Base-by-base conservation (phyloP, 2,888 invertebrate species). In the Drosophila planitibia region DNA sequence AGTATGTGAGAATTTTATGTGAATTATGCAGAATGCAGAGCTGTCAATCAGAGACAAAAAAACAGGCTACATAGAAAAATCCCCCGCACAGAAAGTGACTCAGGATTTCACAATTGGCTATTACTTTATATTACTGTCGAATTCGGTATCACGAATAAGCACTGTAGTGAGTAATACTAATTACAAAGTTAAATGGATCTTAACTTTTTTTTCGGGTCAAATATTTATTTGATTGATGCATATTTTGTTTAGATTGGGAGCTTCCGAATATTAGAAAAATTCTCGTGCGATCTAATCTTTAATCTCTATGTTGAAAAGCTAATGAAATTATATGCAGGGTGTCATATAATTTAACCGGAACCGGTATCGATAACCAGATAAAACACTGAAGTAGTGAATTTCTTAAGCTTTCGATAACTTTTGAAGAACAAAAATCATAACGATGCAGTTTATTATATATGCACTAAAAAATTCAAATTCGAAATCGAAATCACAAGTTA, bases 1-100 rank as follows among this genome's bases (percentile, higher is more conserved):
- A 30, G 4, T 35, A 58, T 44, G 44, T 22, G 14, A 22, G 14
- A 7, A 16, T 47, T 14, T 7, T 7, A 22, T 47, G 47, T 22
- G 14, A 58, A 54, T 68, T 44, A 44, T 44, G 30, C 14, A 28
- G 30, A 7, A 19, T 53, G 37, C 58, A 68, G 33, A 53, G 28
- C 53, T 28, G 28, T 37, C n/a, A 37, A 47, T 53, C 22, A 59
- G 39, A 59, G 47, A 37, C n/a, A 47, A 16, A 1, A 32, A 33
- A 52, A 35, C 22, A 53, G 37, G 39, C 14, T 32, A 22, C 14
- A 30, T 12, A 37, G 25, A n/a, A 69, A 55, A 30, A 39, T 41
- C 7, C 41, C 55, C 57, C 28, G 41, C 12, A 59, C 58, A 49
- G 19, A 4, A 47, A n/a, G 16, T 28, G 49, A 68, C 32, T 44